Percentiles rank a stretch among this genome's conserved stretches.
These are phyloP conservation scores for Oxyruncus cristatus DNA, from an alignment of 2,113 vertebrate species.

Conservation along the genomic window DNA sequence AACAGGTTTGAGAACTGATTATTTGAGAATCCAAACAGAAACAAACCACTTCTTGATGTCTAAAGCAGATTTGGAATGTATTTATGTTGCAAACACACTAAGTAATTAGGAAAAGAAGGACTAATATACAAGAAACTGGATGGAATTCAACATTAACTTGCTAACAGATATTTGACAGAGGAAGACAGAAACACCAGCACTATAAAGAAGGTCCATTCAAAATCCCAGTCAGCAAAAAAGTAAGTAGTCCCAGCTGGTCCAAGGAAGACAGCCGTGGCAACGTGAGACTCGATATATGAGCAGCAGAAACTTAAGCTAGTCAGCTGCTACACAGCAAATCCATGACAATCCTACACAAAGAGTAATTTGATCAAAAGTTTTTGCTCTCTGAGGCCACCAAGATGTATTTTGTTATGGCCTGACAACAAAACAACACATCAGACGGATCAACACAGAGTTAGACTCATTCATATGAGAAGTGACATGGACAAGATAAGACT, in stretches of 20 bases:
- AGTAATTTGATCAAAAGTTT: background rate
- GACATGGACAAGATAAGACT: background rate
- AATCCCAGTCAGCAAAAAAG: background rate
- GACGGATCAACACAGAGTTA: background rate
- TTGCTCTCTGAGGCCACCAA: background rate
- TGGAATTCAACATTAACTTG: background rate
- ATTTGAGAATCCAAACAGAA: background rate
- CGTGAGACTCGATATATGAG: background rate
- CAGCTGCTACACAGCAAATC: conserved; percentile 33
- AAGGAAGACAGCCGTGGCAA: background rate
- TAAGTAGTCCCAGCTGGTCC: conserved; percentile 3
- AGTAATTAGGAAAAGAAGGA: background rate
- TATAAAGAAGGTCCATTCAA: background rate
- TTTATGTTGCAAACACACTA: background rate
- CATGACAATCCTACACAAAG: background rate
- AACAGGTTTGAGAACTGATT: background rate
- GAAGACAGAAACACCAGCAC: background rate
- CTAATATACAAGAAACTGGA: background rate
- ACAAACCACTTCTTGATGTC: background rate
- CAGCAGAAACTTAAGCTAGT: background rate
- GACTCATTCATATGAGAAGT: background rate
- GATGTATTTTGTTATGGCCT: background rate
- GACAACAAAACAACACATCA: background rate
- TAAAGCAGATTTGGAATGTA: background rate
- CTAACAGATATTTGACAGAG: background rate